Conservation (phyloP, 1,140 invertebrate genomes). For the Drosophila littoralis region DNA sequence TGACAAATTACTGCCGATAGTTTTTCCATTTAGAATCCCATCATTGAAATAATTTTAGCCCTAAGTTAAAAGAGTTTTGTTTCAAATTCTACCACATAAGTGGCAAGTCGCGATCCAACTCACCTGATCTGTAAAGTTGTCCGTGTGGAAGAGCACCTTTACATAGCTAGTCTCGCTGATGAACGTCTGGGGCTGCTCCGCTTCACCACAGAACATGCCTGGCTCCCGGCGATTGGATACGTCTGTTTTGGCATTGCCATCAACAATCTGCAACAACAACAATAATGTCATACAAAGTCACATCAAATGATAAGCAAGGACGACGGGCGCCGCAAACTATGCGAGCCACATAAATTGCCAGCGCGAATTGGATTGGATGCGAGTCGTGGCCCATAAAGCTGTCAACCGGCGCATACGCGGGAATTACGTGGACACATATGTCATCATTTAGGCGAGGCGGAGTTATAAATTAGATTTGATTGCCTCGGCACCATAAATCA, state of each 20-base stretch:
- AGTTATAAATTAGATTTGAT: conserved; percentile 76
- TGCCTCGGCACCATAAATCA: conserved; percentile 58
- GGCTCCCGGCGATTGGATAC: conserved; percentile 93
- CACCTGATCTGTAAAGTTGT: conserved; percentile 96
- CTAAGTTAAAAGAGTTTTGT: too few relatives aligned
- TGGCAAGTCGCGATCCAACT: conserved; percentile 79
- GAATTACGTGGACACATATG: conserved; percentile 49
- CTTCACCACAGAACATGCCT: conserved; percentile 96
- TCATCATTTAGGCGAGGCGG: conserved; percentile 45
- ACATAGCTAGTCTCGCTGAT: conserved; percentile 97
- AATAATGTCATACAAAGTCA: conserved; percentile 22
- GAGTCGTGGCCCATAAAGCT: conserved; percentile 47
- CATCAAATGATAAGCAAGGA: conserved; percentile 47
- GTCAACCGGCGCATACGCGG: conserved; percentile 41
- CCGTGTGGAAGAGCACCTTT: conserved; percentile 94
- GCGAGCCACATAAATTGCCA: conserved; percentile 29
- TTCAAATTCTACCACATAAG: background rate
- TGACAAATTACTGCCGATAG: too few relatives aligned
- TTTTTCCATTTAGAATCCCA: too few relatives aligned
- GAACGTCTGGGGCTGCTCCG: conserved; percentile 96
- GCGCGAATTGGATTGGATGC: conserved; percentile 24
- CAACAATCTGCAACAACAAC: conserved; percentile 88
- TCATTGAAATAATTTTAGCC: too few relatives aligned
- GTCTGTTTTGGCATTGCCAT: conserved; percentile 93
- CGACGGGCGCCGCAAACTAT: conserved; percentile 4